A percentile compares a stretch with the other conserved stretches of the same genome.
Conservation (phyloP, 23 tunicate genomes). For the Diplosoma virens region DNA sequence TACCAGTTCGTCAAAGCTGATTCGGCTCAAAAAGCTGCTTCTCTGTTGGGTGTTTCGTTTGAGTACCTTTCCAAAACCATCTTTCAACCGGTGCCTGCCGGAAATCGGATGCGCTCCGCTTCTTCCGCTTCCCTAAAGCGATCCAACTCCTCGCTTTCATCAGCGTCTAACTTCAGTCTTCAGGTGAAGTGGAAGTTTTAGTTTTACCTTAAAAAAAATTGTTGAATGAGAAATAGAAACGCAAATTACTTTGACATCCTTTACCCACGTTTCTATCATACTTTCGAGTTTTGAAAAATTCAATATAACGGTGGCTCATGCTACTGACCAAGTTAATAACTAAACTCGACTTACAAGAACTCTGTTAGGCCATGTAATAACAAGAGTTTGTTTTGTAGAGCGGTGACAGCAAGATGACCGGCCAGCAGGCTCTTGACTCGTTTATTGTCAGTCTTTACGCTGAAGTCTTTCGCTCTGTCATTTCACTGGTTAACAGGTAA, state of each 20-base stretch:
- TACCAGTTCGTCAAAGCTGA: conserved; percentile 78
- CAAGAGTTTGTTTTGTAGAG: conserved; percentile 2
- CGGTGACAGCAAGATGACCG: conserved; percentile 9
- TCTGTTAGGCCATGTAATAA: not conserved
- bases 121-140: conserved; percentile 57
- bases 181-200: not conserved
- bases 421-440: conserved; percentile 55
- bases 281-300: too few relatives aligned
- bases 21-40: conserved; percentile 95
- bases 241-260: too few relatives aligned
- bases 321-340: not conserved
- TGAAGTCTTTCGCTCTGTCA: conserved; percentile 46
- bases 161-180: not conserved
- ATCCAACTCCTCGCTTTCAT: conserved; percentile 7
- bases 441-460: conserved; percentile 58
- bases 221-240: too few relatives aligned
- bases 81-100: conserved; percentile 43
- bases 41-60: conserved; percentile 75
- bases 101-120: conserved; percentile 17
- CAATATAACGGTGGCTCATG: not conserved
- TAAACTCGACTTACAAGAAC: not conserved
- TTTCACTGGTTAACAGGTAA: conserved; percentile 66
- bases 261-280: too few relatives aligned
- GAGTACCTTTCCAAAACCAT: conserved; percentile 52
- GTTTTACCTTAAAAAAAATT: too few relatives aligned